Base-by-base conservation (phyloP, 2,113 vertebrate species). In the Actenoides lindsayi region DNA sequence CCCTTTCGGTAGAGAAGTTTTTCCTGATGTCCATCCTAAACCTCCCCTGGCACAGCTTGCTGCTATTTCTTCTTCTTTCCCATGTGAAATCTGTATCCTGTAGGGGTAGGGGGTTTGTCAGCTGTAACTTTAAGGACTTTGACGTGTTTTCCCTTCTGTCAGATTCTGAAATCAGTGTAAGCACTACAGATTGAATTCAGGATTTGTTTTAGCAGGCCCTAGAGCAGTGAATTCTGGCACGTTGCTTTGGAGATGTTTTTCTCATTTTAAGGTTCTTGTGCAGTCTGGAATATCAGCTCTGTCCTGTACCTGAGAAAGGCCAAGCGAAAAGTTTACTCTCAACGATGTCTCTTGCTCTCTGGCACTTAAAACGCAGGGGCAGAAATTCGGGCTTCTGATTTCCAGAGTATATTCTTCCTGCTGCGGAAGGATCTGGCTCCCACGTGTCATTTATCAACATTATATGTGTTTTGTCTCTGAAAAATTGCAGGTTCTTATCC, bases 401-500 rank as follows among this genome's bases (percentile, higher is more conserved):
- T 91, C 23, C 16, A 77, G 27, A 28, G 10, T 27, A 1, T n/a
- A 6, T 57, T 56, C 9, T 82, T 59, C 41, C 19, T 94, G 21
- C 14, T 42, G 6, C 41, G 2, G 42, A 27, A 31, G 10, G 42
- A 5, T 44, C 11, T 77, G n/a, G 11, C 8, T 83, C 31, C 70
- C n/a, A 60, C 2, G 1, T 21, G 13, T 12, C 2, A 18, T 53
- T 77, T 90, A 33, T 59, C 75, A 53, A 19, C 9, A 20, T 33
- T 41, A 2, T 18, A 13, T 1, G 0, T 27, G 4, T 75, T 89
- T 90, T 78, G 8, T 95, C 56, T 91, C 70, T 51, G 81, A 92
- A n/a, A 93, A 70, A 89, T 96, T 94, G 21, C 94, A 99, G 99
- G 98, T 99, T 79, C 97, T 99, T 93, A 99, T 99, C 92, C 98